Base-by-base conservation (phyloP, 2,797 vertebrate genomes). In the Diplodus sargus region DNA sequence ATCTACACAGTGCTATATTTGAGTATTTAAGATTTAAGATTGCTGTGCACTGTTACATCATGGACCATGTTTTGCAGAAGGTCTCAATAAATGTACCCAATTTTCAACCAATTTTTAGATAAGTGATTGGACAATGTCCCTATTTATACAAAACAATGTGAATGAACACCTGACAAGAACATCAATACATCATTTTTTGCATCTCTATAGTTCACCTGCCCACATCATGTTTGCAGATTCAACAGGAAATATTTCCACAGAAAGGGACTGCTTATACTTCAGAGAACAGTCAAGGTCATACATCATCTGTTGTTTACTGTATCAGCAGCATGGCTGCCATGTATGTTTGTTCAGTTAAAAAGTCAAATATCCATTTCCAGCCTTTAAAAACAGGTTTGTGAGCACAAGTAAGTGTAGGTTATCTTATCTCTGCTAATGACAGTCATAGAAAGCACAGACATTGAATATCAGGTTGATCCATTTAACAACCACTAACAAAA, bases 201-300 rank as follows among this genome's bases (percentile, higher is more conserved):
- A 57, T 81, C 62, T 30, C 10, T 60, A 39, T 70, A 60, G 13
- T 75, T 62, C 67, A 68, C 34, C 16, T 52, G 43, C 30, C 16
- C 18, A 67, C 13, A 34, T 52, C 22, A 65, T 70, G 67, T 75
- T 64, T 23, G 74, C 60, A 69, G 34, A 66, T 23, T 57, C 62
- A 51, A 62, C 58, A 82, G 13, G 56, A 74, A 72, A 68, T 56
- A 70, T 5, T 28, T 66, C 4, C 54, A 30, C 39, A 39, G 39
- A 39, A 39, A 39, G 39, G 30, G 22, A 76, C n/a, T 47, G 1
- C 8, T 72, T 12, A 45, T 48, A 87, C 18, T 48, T 63, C 60
- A 63, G 20, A 83, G 81, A 92, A 87, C 78, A 90, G 84, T 85
- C 82, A 78, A 81, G 75, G 82, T 82, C 79, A 64, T 63, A 70